These are phyloP conservation scores for Eupithecia exiguata DNA, from an alignment of 2,888 invertebrate species.

Conservation along the genomic window DNA sequence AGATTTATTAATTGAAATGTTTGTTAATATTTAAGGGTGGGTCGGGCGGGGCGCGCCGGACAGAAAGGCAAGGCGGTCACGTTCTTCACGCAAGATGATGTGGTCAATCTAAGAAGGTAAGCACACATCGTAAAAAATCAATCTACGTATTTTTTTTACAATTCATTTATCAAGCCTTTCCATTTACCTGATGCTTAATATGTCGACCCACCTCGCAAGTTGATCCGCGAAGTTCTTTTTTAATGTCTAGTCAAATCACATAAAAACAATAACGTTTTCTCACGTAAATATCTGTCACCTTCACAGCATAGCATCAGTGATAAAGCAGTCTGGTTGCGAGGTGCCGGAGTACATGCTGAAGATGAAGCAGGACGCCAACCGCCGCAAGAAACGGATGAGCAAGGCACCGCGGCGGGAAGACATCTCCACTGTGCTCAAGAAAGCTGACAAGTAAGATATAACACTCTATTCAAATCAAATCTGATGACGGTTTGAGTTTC, in stretches of 20 bases:
- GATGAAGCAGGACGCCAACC: constrained; percentile 86
- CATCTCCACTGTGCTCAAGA: constrained; percentile 84
- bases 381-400: constrained; percentile 82
- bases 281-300: background rate
- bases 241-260: too few relatives aligned
- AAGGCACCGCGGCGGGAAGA: constrained; percentile 86
- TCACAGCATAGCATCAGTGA: constrained; percentile 93
- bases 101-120: constrained; percentile 92
- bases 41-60: constrained; percentile 97
- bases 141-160: too few relatives aligned
- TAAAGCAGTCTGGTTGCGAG: constrained; percentile 95
- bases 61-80: constrained; percentile 94
- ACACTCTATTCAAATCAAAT: too few relatives aligned
- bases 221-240: too few relatives aligned
- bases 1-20: background rate
- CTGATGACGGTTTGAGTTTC: too few relatives aligned
- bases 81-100: constrained; percentile 96
- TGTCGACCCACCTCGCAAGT: too few relatives aligned
- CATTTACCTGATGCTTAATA: too few relatives aligned
- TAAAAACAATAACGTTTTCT: too few relatives aligned
- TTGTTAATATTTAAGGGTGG: constrained; percentile 72
- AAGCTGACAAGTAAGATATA: constrained; percentile 66
- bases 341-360: constrained; percentile 96
- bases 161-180: too few relatives aligned
- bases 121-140: background rate